Evolutionary conservation across 2,113 vertebrate species (phyloP).

Genomic region (Paratilapia polleni): DNA sequence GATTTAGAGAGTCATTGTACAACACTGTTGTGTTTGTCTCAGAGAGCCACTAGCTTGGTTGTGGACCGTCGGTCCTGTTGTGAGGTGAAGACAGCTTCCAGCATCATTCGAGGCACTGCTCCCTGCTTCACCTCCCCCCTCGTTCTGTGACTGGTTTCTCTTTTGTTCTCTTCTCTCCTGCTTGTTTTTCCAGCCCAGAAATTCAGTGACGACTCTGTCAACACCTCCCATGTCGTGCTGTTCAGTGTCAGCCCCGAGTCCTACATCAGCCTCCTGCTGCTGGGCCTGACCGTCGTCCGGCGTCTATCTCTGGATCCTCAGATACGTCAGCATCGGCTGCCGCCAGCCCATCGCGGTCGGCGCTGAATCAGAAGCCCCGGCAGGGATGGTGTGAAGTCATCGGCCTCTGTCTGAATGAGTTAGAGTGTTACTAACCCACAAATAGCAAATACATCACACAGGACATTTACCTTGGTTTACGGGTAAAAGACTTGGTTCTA

Average conservation of each 20-base stretch:
- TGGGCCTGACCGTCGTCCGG: slow-evolving; percentile 26
- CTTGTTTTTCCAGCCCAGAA: slow-evolving; percentile 31
- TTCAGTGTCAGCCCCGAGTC: slow-evolving; percentile 5
- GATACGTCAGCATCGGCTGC: slow-evolving; percentile 57
- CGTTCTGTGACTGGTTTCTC: not conserved
- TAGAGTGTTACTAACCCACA: not conserved
- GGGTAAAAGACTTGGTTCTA: not conserved
- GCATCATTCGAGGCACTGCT: not conserved
- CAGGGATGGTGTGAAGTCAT: slow-evolving; percentile 45
- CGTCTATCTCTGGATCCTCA: slow-evolving; percentile 61
- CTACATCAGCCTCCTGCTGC: slow-evolving; percentile 51
- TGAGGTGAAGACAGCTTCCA: not conserved
- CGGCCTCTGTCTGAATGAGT: not conserved
- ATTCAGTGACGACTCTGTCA: slow-evolving; percentile 2
- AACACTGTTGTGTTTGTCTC: too few species aligned
- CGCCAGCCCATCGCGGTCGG: slow-evolving; percentile 33
- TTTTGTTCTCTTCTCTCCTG: not conserved
- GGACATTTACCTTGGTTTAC: not conserved
- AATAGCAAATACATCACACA: not conserved
- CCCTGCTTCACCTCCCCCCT: not conserved
- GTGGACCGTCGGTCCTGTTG: not conserved
- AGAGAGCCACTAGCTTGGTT: not conserved
- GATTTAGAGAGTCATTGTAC: not conserved
- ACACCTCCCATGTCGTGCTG: not conserved
- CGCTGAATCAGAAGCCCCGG: slow-evolving; percentile 36